These are phyloP conservation scores for Rallus crepitans DNA, from an alignment of 2,797 vertebrate genomes.

Conservation along the genomic window DNA sequence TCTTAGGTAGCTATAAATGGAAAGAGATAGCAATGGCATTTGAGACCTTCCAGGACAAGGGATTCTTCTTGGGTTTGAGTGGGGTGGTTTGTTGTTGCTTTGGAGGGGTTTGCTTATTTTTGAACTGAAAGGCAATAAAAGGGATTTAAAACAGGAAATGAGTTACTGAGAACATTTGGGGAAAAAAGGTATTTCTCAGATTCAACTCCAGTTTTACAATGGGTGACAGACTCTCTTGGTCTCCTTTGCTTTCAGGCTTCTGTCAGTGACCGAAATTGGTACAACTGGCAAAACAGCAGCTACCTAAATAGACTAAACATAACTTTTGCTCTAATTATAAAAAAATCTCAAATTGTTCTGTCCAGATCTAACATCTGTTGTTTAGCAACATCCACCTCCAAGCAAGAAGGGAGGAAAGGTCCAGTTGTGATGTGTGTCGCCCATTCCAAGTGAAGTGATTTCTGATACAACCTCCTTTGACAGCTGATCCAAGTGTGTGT, in stretches of 20 bases:
- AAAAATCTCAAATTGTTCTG: not conserved
- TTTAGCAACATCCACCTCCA: not conserved
- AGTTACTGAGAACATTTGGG: not conserved
- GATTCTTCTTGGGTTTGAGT: accelerated
- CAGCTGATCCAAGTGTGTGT: not conserved
- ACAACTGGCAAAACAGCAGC: not conserved
- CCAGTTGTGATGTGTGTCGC: not conserved
- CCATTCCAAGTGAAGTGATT: not conserved
- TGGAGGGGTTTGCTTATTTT: not conserved
- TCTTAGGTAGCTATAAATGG: not conserved
- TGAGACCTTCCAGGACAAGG: not conserved
- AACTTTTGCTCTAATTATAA: not conserved
- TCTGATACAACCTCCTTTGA: not conserved
- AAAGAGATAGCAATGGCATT: not conserved
- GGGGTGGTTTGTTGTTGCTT: not conserved
- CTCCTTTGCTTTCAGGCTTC: not conserved
- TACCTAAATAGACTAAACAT: not conserved
- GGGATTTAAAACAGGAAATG: not conserved
- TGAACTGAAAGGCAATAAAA: not conserved
- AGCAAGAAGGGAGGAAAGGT: not conserved
- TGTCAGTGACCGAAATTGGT: not conserved
- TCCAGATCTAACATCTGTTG: not conserved
- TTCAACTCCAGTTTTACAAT: not conserved
- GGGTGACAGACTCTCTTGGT: not conserved
- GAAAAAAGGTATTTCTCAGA: not conserved